These are phyloP conservation scores for Nymphicus hollandicus DNA, from an alignment of 2,113 vertebrate species.

Conservation along the genomic window DNA sequence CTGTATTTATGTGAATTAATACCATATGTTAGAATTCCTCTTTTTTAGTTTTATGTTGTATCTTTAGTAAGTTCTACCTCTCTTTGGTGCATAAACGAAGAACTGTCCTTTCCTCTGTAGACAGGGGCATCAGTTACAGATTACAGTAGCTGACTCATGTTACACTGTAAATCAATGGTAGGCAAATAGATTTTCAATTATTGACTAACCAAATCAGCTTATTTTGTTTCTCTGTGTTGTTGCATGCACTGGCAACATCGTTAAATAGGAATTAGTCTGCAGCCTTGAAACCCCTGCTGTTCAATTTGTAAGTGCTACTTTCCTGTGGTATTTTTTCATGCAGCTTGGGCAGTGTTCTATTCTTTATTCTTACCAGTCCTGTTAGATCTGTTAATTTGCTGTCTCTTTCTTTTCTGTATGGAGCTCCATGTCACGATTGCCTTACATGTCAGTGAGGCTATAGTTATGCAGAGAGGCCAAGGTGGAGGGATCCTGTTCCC, in stretches of 20 bases:
- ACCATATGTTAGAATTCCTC: background rate
- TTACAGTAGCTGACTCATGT: background rate
- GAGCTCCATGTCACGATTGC: background rate
- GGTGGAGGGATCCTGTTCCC: background rate
- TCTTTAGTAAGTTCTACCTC: background rate
- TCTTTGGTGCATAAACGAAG: background rate
- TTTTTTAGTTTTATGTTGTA: background rate
- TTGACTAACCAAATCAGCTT: background rate
- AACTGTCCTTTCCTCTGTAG: background rate
- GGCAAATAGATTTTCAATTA: background rate
- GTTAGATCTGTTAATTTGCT: background rate
- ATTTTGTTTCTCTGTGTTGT: background rate
- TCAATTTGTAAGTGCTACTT: background rate
- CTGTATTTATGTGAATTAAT: slow-evolving; percentile 12
- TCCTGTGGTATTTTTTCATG: background rate
- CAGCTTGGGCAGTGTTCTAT: background rate
- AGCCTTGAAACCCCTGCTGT: background rate
- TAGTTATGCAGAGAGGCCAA: background rate
- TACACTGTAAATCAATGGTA: background rate
- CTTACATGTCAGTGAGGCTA: background rate
- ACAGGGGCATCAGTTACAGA: background rate
- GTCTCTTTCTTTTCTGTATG: background rate
- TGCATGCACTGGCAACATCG: background rate
- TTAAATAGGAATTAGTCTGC: background rate
- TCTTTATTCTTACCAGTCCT: background rate